These are phyloP conservation scores for Pelmatolapia mariae DNA, from an alignment of 2,113 vertebrate species.

Conservation along the genomic window DNA sequence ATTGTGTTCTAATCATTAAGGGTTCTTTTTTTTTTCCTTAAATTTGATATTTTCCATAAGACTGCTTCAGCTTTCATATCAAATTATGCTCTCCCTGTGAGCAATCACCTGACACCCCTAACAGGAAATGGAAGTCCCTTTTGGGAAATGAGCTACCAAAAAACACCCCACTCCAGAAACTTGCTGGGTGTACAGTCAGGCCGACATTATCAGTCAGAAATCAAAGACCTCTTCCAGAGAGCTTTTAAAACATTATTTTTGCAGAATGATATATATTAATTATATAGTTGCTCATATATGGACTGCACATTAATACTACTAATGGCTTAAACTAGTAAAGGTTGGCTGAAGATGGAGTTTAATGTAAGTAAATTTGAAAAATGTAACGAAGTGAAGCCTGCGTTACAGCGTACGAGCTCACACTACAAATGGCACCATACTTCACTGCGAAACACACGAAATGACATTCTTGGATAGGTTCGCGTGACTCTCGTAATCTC, in stretches of 20 bases:
- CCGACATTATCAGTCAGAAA: too few relatives aligned
- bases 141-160: not conserved
- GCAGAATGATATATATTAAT: not conserved
- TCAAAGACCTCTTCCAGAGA: too few relatives aligned
- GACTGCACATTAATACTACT: not conserved
- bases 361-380: not conserved
- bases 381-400: not conserved
- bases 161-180: not conserved
- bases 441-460: not conserved
- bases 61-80: constrained; percentile 7
- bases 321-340: not conserved
- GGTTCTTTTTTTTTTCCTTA: not conserved
- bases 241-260: not conserved
- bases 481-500: not conserved
- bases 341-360: not conserved
- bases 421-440: not conserved
- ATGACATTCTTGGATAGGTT: not conserved
- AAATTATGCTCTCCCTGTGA: not conserved
- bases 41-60: not conserved
- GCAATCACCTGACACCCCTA: not conserved
- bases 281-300: not conserved
- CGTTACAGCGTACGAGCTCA: not conserved
- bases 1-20: not conserved
- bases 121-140: not conserved
- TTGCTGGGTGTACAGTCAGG: not conserved